Conservation (phyloP, 2,888 invertebrate genomes). For the Dryobota labecula region DNA sequence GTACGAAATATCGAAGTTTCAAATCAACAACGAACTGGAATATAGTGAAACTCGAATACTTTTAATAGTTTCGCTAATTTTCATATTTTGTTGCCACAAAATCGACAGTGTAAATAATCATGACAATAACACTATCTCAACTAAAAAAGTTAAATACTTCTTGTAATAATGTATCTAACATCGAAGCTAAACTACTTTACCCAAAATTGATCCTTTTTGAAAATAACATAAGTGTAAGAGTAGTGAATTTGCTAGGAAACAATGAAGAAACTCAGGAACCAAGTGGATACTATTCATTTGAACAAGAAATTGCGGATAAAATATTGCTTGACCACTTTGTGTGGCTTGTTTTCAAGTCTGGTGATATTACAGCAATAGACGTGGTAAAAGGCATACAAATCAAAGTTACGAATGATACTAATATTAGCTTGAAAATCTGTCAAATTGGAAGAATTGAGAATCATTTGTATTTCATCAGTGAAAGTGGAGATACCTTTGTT, state of each 20-base stretch:
- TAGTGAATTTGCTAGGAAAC: conserved; percentile 71
- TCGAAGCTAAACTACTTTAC: conserved; percentile 75
- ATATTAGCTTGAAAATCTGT: conserved; percentile 72
- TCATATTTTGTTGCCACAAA: background rate
- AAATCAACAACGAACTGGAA: conserved; percentile 29
- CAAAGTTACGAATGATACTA: conserved; percentile 74
- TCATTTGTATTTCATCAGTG: conserved; percentile 77
- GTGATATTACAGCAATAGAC: conserved; percentile 77
- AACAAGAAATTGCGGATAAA: conserved; percentile 75
- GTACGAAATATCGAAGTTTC: conserved; percentile 25
- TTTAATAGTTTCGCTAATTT: background rate
- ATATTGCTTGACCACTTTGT: conserved; percentile 74
- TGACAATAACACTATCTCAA: conserved; percentile 56
- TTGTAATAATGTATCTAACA: conserved; percentile 47
- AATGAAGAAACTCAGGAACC: conserved; percentile 60
- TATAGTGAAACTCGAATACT: background rate
- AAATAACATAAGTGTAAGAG: conserved; percentile 66
- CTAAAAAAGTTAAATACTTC: conserved; percentile 59
- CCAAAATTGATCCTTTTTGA: conserved; percentile 80
- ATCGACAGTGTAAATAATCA: conserved; percentile 39
- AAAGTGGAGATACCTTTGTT: conserved; percentile 79
- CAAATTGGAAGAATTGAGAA: conserved; percentile 68
- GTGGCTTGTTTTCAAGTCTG: conserved; percentile 80
- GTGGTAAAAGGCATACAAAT: conserved; percentile 69
- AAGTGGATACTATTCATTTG: conserved; percentile 63